Conservation (phyloP, 2,888 invertebrate species). For the Pinctada fucata region DNA sequence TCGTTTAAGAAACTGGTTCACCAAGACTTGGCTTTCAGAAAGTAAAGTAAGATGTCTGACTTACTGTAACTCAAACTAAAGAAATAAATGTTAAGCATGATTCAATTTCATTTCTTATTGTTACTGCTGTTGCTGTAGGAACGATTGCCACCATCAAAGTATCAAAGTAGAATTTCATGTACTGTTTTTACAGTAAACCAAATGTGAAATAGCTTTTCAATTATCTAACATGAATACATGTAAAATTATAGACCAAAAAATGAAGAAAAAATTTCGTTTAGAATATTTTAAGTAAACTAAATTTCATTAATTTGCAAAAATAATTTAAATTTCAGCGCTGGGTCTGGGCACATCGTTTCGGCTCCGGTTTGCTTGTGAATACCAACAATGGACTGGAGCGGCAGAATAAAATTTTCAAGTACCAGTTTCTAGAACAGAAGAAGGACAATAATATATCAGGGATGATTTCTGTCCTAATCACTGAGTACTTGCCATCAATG, state of each 20-base stretch:
- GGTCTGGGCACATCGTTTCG: slow-evolving; percentile 14
- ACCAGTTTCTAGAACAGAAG: slow-evolving; percentile 9
- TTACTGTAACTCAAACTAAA: too few relatives aligned
- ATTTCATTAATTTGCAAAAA: too few relatives aligned
- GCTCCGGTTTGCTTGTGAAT: slow-evolving; percentile 8
- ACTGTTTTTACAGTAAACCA: slow-evolving; percentile 4
- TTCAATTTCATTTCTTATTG: background rate
- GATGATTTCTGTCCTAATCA: slow-evolving; percentile 9
- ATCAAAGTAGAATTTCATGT: slow-evolving; percentile 5
- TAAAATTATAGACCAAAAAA: background rate
- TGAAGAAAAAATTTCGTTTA: too few relatives aligned
- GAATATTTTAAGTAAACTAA: too few relatives aligned
- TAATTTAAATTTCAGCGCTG: background rate
- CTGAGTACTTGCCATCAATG: slow-evolving; percentile 16
- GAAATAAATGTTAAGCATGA: too few relatives aligned
- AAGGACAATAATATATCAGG: slow-evolving; percentile 4
- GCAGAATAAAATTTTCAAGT: slow-evolving; percentile 17
- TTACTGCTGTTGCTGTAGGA: background rate
- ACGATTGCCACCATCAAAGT: background rate
- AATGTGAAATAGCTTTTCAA: background rate
- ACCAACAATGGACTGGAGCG: slow-evolving; percentile 18
- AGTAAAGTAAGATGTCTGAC: background rate
- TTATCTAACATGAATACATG: background rate
- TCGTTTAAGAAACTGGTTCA: slow-evolving; percentile 16
- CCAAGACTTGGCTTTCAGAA: slow-evolving; percentile 15